A percentile compares a stretch with the other conserved stretches of the same genome.
These are phyloP conservation scores for Phainopepla nitens DNA, from an alignment of 2,113 vertebrate genomes.

Conservation along the genomic window DNA sequence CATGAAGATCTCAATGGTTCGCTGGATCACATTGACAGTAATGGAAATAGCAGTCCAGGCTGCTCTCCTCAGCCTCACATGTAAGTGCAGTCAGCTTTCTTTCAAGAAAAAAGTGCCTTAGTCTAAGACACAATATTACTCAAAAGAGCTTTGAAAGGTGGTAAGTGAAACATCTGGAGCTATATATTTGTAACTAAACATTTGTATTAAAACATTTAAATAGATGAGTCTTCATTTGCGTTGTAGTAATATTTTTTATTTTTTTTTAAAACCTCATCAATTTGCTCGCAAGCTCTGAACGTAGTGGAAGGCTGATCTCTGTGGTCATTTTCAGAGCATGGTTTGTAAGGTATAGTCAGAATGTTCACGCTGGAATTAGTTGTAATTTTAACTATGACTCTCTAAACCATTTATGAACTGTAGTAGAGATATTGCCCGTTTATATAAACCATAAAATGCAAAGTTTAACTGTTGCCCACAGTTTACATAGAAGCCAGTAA, in stretches of 20 bases:
- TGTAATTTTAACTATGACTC: slow-evolving; percentile 69
- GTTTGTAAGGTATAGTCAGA: slow-evolving; percentile 27
- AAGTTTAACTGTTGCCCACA: slow-evolving; percentile 81
- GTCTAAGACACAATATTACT: background rate
- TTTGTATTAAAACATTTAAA: background rate
- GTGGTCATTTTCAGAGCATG: slow-evolving; percentile 50
- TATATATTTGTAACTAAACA: background rate
- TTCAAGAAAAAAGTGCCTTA: background rate
- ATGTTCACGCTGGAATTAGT: slow-evolving; percentile 54
- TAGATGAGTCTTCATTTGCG: background rate
- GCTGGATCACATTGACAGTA: slow-evolving; percentile 96
- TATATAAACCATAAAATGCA: slow-evolving; percentile 80
- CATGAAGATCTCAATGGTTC: slow-evolving; percentile 95
- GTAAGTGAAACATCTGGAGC: slow-evolving; percentile 7
- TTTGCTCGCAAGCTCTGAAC: background rate
- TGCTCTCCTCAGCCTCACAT: slow-evolving; percentile 95
- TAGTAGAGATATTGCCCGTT: slow-evolving; percentile 73
- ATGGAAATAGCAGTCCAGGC: slow-evolving; percentile 93
- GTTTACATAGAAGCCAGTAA: slow-evolving; percentile 84
- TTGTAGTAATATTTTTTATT: background rate
- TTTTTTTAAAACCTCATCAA: background rate
- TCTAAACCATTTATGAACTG: slow-evolving; percentile 79
- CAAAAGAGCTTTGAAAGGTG: slow-evolving; percentile 16
- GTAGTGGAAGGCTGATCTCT: background rate
- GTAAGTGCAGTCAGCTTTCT: slow-evolving; percentile 77